Percentiles rank a stretch among this genome's conserved stretches.
Evolutionary conservation across 2,113 vertebrate genomes (phyloP).

Genomic region (Callaeas wilsoni): DNA sequence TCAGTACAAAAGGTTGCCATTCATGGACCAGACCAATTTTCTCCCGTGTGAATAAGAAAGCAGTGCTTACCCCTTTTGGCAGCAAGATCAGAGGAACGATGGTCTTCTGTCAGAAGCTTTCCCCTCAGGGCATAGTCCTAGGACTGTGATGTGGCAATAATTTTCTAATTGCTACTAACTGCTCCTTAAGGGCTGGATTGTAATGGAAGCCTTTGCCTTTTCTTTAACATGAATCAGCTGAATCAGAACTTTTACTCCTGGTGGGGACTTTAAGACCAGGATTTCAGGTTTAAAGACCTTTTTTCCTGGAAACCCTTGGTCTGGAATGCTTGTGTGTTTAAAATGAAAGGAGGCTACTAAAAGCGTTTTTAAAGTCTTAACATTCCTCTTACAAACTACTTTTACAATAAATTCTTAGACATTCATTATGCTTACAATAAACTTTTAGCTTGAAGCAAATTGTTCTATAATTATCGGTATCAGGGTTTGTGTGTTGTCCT

Average conservation of each 20-base stretch:
- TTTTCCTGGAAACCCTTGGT: background rate
- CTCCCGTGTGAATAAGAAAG: background rate
- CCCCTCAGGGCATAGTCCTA: background rate
- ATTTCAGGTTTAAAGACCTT: constrained; percentile 22
- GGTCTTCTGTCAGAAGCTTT: constrained; percentile 15
- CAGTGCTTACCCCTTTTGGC: background rate
- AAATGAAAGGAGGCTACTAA: constrained; percentile 1
- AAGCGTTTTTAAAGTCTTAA: background rate
- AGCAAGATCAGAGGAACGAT: constrained; percentile 32
- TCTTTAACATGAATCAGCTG: background rate
- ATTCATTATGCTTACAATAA: background rate
- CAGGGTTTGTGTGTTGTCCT: background rate
- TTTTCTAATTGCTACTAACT: constrained; percentile 59
- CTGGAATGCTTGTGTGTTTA: background rate
- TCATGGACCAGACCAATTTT: background rate
- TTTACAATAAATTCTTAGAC: background rate
- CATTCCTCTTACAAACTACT: background rate
- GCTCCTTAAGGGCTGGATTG: constrained; percentile 27
- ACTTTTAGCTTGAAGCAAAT: background rate
- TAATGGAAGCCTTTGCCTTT: constrained; percentile 27
- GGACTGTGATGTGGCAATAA: constrained; percentile 39
- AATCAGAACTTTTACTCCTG: constrained; percentile 10
- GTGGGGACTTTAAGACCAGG: background rate
- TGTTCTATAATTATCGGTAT: background rate
- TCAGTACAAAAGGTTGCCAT: background rate